Percentiles rank a stretch among this genome's conserved stretches.
phyloP scores from a whole-genome alignment of 2,797 vertebrate species.

The Crax fasciolata region DNA sequence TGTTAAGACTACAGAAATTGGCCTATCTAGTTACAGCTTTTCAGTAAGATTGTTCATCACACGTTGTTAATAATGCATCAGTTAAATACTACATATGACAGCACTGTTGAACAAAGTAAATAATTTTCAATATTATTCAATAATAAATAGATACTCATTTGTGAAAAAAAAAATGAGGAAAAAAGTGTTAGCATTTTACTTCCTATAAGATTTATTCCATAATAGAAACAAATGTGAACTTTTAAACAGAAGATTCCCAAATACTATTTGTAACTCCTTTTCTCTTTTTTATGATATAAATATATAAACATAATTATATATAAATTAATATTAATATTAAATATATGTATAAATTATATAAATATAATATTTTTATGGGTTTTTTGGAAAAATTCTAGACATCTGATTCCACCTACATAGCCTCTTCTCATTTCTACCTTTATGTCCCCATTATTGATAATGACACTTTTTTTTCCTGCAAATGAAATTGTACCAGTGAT shows the following conservation, averaged over 20 bases:
- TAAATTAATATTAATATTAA: too few relatives aligned
- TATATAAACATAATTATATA: too few relatives aligned
- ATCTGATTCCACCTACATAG: background rate
- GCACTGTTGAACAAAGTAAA: background rate
- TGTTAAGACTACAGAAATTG: constrained; percentile 39
- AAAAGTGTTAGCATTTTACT: background rate
- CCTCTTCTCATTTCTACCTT: background rate
- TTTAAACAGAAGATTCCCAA: background rate
- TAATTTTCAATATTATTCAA: background rate
- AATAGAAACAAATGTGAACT: background rate
- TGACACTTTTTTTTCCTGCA: background rate
- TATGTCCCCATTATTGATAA: background rate
- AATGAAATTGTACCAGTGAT: background rate
- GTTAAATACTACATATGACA: background rate
- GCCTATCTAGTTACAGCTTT: constrained; percentile 28
- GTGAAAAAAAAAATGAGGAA: background rate
- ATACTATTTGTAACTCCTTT: background rate
- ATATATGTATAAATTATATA: too few relatives aligned
- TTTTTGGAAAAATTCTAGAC: background rate
- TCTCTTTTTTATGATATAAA: background rate
- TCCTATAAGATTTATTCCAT: background rate
- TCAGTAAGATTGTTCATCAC: constrained; percentile 67
- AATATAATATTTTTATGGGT: too few relatives aligned
- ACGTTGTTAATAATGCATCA: constrained; percentile 19
- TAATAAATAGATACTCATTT: background rate